These are phyloP conservation scores for Pristionchus exspectatus DNA, from an alignment of 2,888 invertebrate genomes.

Conservation along the genomic window DNA sequence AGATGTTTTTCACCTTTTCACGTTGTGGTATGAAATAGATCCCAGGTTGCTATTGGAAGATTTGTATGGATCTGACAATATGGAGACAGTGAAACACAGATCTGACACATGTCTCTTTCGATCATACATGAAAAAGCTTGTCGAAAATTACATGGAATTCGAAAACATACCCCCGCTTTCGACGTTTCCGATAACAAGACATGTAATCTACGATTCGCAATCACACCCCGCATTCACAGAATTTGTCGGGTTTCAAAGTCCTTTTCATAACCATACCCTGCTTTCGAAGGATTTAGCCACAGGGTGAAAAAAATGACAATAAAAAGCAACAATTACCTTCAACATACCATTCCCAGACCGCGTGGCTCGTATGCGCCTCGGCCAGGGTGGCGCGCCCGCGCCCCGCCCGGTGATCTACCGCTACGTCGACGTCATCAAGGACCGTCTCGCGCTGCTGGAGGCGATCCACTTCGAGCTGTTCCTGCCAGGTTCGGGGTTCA, in stretches of 20 bases:
- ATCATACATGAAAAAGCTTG: no score
- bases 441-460: not conserved
- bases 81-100: not conserved
- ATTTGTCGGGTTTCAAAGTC: no score
- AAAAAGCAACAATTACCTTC: not conserved
- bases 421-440: constrained; percentile 10
- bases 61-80: not conserved
- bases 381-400: not conserved
- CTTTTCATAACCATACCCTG: no score
- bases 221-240: no score
- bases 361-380: not conserved
- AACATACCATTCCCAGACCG: not conserved
- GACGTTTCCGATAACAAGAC: no score
- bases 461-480: constrained; percentile 31
- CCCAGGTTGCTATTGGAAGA: not conserved
- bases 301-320: no score
- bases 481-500: not conserved
- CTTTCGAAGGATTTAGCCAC: no score
- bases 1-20: no score
- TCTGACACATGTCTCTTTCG: no score
- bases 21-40: not conserved
- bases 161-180: no score
- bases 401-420: not conserved
- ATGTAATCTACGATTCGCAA: no score
- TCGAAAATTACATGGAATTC: no score